phyloP scores from a whole-genome alignment of 2,113 vertebrate species.

The Orthonyx spaldingii region DNA sequence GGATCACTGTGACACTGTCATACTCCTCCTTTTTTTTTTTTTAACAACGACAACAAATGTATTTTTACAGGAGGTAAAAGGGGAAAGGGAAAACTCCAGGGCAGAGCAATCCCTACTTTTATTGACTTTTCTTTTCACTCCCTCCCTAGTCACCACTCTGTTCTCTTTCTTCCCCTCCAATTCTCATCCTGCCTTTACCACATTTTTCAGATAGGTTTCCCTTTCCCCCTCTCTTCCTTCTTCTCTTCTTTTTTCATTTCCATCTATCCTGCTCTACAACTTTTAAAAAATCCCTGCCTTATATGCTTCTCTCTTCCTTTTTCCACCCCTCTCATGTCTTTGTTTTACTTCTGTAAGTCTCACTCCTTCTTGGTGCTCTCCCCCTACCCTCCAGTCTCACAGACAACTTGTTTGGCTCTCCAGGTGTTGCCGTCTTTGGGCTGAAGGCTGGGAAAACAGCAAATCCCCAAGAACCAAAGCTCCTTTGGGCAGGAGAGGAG shows the following conservation, averaged over 20 bases:
- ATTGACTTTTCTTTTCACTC: background rate
- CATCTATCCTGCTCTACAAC: background rate
- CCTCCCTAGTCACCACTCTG: background rate
- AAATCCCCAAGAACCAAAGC: background rate
- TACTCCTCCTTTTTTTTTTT: background rate
- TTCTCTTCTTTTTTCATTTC: background rate
- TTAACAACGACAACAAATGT: background rate
- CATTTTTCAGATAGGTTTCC: background rate
- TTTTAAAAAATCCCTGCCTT: background rate
- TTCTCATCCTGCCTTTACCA: background rate
- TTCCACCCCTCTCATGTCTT: background rate
- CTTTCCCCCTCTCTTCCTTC: background rate
- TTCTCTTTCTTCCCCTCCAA: background rate
- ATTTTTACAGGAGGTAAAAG: background rate
- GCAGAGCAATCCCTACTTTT: background rate
- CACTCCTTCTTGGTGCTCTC: background rate
- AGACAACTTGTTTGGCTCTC: background rate
- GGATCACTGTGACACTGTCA: too few species aligned
- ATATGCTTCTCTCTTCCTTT: background rate
- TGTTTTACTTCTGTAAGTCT: background rate
- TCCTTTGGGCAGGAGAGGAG: background rate
- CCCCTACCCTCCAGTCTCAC: background rate
- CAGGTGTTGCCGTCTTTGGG: background rate
- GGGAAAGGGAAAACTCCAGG: background rate
- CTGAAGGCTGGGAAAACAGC: background rate